Evolutionary conservation across 2,888 invertebrate species (phyloP).

Genomic region (Aspidapion aeneum): DNA sequence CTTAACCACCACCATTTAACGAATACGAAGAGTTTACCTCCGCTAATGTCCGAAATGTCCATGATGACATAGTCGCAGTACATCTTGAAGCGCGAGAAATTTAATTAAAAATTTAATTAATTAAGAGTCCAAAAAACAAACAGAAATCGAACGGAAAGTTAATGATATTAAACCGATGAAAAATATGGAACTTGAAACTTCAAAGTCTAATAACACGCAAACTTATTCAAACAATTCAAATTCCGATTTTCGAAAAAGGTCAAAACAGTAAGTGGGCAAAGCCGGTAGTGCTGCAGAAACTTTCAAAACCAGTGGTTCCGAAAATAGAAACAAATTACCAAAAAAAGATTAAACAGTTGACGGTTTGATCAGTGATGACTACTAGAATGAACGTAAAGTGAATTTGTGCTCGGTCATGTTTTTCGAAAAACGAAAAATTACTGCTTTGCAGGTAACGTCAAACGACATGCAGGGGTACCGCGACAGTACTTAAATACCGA

Average conservation of each 20-base stretch:
- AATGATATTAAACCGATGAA: too few relatives aligned
- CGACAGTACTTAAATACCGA: neutral
- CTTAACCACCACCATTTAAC: too few relatives aligned
- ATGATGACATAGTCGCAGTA: conserved; percentile 36
- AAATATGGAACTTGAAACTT: neutral
- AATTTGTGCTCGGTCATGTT: neutral
- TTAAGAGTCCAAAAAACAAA: too few relatives aligned
- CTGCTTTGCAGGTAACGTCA: neutral
- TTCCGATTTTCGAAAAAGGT: neutral
- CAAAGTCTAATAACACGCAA: neutral
- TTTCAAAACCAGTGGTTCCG: neutral
- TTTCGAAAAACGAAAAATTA: neutral
- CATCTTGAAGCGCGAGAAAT: conserved; percentile 22
- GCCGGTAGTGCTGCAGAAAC: neutral
- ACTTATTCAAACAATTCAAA: too few relatives aligned
- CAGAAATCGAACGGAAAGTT: too few relatives aligned
- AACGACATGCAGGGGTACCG: neutral
- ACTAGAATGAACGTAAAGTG: neutral
- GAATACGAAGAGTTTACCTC: conserved; percentile 32
- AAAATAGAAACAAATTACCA: neutral
- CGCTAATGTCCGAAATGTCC: conserved; percentile 34
- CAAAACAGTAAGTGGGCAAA: neutral
- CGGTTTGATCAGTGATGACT: neutral
- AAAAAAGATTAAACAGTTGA: neutral
- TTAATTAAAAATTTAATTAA: neutral